phyloP scores from a whole-genome alignment of 2,888 invertebrate species.

The Drosophila pegasa region DNA sequence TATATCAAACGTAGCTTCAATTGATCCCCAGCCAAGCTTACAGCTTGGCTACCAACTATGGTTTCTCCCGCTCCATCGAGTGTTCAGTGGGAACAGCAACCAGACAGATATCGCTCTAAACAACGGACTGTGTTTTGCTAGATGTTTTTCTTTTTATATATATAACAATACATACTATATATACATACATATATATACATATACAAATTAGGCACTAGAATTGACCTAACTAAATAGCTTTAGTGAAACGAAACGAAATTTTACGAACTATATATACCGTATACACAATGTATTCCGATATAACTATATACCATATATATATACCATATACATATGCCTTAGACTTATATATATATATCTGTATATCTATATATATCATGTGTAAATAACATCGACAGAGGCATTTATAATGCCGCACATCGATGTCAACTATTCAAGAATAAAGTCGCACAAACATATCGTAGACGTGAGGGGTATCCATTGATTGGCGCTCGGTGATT shows the following conservation, averaged over 20 bases:
- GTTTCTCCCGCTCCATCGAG: constrained; percentile 17
- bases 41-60: constrained; percentile 23
- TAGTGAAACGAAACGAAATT: constrained; percentile 42
- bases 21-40: constrained; percentile 11
- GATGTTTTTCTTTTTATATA: constrained; percentile 34
- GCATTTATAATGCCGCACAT: constrained; percentile 13
- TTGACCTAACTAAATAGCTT: constrained; percentile 46
- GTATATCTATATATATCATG: constrained; percentile 35
- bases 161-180: constrained; percentile 30
- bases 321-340: constrained; percentile 28
- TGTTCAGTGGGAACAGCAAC: constrained; percentile 4
- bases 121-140: constrained; percentile 60
- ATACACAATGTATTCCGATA: constrained; percentile 44
- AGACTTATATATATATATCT: constrained; percentile 23
- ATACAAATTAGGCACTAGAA: constrained; percentile 36
- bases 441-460: constrained; percentile 61
- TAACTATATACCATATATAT: constrained; percentile 39
- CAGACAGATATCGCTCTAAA: constrained; percentile 30
- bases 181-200: constrained; percentile 14
- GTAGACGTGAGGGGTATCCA: neutral
- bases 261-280: constrained; percentile 62
- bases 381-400: constrained; percentile 25
- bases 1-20: constrained; percentile 14
- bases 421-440: constrained; percentile 40
- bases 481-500: neutral